Conservation (phyloP, 2,113 vertebrate species). For the Syrmaticus mikado region DNA sequence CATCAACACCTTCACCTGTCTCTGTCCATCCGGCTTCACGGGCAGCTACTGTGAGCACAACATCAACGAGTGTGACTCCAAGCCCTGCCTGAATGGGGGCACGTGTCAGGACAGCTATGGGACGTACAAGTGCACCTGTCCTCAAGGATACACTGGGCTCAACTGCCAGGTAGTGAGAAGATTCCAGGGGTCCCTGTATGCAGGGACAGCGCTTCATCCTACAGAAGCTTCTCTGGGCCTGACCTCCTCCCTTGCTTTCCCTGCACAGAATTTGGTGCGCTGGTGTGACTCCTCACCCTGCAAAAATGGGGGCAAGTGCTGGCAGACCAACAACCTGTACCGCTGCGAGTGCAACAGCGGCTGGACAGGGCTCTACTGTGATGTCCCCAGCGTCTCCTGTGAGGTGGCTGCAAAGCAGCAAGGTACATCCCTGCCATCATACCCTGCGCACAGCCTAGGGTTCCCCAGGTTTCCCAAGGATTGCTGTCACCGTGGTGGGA, state of each 20-base stretch:
- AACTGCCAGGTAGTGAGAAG: slow-evolving; percentile 89
- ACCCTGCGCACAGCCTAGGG: background rate
- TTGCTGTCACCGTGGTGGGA: background rate
- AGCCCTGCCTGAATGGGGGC: slow-evolving; percentile 91
- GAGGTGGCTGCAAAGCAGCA: slow-evolving; percentile 92
- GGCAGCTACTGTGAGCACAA: slow-evolving; percentile 97
- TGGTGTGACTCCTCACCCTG: slow-evolving; percentile 96
- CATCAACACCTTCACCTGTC: slow-evolving; percentile 93
- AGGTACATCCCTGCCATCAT: slow-evolving; percentile 72
- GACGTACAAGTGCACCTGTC: slow-evolving; percentile 93
- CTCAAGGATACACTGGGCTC: slow-evolving; percentile 92
- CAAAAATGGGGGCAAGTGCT: slow-evolving; percentile 92
- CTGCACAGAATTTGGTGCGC: slow-evolving; percentile 86
- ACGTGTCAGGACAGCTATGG: slow-evolving; percentile 97
- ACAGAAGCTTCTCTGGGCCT: background rate
- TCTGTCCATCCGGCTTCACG: slow-evolving; percentile 91
- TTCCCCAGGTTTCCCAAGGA: background rate
- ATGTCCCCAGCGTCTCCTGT: slow-evolving; percentile 94
- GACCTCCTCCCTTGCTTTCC: background rate
- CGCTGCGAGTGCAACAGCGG: slow-evolving; percentile 90
- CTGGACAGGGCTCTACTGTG: slow-evolving; percentile 93
- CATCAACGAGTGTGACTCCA: slow-evolving; percentile 95
- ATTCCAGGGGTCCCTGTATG: background rate
- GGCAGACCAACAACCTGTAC: slow-evolving; percentile 89
- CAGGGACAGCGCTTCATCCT: background rate